Percentiles rank a stretch among this genome's conserved stretches.
These are phyloP conservation scores for Oligia latruncula DNA, from an alignment of 2,888 invertebrate genomes.

Conservation along the genomic window DNA sequence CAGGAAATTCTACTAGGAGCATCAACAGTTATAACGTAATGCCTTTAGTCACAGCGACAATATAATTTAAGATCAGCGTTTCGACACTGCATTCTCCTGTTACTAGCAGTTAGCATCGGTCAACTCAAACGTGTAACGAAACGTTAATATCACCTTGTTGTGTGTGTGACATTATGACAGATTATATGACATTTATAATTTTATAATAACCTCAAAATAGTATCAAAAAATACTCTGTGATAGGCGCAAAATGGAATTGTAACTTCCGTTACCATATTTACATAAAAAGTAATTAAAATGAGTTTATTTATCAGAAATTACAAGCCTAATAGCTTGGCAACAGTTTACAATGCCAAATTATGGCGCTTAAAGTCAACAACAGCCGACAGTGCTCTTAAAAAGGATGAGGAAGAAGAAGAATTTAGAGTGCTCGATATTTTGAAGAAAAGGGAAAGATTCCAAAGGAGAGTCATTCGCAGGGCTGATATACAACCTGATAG, in stretches of 20 bases:
- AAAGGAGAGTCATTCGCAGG: constrained; percentile 73
- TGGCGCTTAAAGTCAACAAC: constrained; percentile 84
- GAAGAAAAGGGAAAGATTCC: constrained; percentile 79
- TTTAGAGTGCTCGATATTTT: constrained; percentile 89
- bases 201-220: constrained; percentile 70
- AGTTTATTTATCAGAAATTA: constrained; percentile 82
- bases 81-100: background rate
- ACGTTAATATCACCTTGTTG: constrained; percentile 18
- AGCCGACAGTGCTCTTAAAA: constrained; percentile 75
- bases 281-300: constrained; percentile 75
- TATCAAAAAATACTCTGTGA: too few species aligned
- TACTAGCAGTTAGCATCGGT: too few species aligned
- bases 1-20: background rate
- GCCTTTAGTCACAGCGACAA: background rate
- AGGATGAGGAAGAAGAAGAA: constrained; percentile 83
- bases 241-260: constrained; percentile 71
- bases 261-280: constrained; percentile 39
- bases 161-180: constrained; percentile 20
- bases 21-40: background rate
- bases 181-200: constrained; percentile 14
- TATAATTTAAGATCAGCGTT: background rate
- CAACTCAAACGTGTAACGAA: constrained; percentile 7
- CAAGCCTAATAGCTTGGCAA: constrained; percentile 72
- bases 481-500: constrained; percentile 85
- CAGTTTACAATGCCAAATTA: constrained; percentile 76